These are phyloP conservation scores for Acrobasis consociella DNA, from an alignment of 2,888 invertebrate genomes.

Conservation along the genomic window DNA sequence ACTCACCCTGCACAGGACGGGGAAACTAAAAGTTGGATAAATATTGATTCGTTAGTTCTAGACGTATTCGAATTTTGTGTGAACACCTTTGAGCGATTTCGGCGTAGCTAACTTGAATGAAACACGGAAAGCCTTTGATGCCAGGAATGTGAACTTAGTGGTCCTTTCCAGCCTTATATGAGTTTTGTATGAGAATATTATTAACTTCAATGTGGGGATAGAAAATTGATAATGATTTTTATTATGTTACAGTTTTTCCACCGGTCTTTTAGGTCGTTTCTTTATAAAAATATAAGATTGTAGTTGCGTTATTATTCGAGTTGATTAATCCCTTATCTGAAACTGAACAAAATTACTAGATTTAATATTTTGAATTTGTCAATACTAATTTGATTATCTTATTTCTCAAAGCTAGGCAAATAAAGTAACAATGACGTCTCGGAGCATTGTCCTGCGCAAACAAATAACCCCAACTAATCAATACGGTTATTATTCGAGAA, in stretches of 20 bases:
- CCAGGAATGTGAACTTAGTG: not conserved
- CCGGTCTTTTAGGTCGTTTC: too few species aligned
- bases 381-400: not conserved
- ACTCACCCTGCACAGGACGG: not conserved
- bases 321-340: too few species aligned
- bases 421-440: not conserved
- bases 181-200: too few species aligned
- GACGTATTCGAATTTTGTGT: not conserved
- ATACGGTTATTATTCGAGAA: not conserved
- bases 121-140: not conserved
- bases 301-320: too few species aligned
- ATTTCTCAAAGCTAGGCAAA: not conserved
- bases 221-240: too few species aligned
- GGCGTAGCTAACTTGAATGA: not conserved
- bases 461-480: slow-evolving; percentile 3
- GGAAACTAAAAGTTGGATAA: slow-evolving; percentile 16
- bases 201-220: too few species aligned
- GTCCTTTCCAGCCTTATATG: not conserved
- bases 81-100: not conserved
- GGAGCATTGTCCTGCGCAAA: slow-evolving; percentile 1
- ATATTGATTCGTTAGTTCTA: slow-evolving; percentile 4
- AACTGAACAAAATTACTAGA: too few species aligned
- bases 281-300: too few species aligned
- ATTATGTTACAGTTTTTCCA: too few species aligned
- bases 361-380: not conserved